Evolutionary conservation across 2,797 vertebrate species (phyloP).

Genomic region (Pelodytes ibericus): DNA sequence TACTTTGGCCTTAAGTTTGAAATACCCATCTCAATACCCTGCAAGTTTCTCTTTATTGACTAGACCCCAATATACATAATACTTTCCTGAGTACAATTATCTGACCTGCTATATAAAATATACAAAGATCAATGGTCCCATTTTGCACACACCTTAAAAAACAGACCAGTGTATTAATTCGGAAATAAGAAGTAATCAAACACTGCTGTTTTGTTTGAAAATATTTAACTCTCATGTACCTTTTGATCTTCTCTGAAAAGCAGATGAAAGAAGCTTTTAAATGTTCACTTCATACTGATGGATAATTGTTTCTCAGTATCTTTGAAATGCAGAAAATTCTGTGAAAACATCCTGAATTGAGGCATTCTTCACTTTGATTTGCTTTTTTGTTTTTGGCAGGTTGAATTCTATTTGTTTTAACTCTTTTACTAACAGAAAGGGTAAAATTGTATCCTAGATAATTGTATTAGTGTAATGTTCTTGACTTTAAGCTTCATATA

Average conservation of each 20-base stretch:
- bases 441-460: neutral
- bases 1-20: no score
- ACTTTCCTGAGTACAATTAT: neutral
- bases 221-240: slow-evolving; percentile 48
- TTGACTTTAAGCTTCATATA: no score
- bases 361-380: slow-evolving; percentile 36
- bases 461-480: no score
- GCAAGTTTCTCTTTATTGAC: no score
- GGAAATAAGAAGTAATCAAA: slow-evolving; percentile 42
- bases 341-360: slow-evolving; percentile 45
- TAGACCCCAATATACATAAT: neutral
- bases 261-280: slow-evolving; percentile 56
- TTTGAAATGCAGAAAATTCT: slow-evolving; percentile 51
- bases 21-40: no score
- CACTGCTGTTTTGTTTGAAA: slow-evolving; percentile 44
- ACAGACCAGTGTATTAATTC: slow-evolving; percentile 39
- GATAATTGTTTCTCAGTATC: slow-evolving; percentile 54
- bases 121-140: slow-evolving; percentile 16
- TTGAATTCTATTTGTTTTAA: slow-evolving; percentile 30
- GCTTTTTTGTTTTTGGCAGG: slow-evolving; percentile 29
- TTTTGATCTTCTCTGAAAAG: slow-evolving; percentile 52
- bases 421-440: slow-evolving; percentile 1
- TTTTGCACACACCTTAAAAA: slow-evolving; percentile 36
- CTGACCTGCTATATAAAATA: slow-evolving; percentile 10
- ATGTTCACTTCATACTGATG: slow-evolving; percentile 36